phyloP scores from a whole-genome alignment of 2,888 invertebrate species.

The Agriopis marginaria region DNA sequence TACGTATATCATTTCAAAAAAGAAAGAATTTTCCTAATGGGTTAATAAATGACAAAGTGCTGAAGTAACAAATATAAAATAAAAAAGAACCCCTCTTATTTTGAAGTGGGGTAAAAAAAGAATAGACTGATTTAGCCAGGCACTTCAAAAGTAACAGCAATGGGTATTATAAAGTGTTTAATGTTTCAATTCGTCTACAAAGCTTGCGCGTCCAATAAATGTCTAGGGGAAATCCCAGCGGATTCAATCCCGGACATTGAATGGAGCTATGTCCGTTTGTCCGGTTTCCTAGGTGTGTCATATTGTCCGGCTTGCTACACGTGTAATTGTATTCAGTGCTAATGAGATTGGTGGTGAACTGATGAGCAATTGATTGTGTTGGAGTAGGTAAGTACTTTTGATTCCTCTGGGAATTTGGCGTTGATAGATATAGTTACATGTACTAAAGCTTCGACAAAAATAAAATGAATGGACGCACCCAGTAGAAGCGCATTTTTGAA shows the following conservation, averaged over 20 bases:
- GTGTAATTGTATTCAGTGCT: background rate
- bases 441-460: too few species aligned
- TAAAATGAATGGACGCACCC: too few species aligned
- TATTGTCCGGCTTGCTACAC: background rate
- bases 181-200: constrained; percentile 18
- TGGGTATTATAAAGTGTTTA: too few species aligned
- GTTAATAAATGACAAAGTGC: too few species aligned
- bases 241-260: constrained; percentile 23
- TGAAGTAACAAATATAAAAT: too few species aligned
- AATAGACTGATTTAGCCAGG: too few species aligned
- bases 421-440: too few species aligned
- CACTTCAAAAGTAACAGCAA: background rate
- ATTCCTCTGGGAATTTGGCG: background rate
- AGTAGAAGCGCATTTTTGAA: too few species aligned
- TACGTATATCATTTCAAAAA: too few species aligned
- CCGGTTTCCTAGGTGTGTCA: background rate
- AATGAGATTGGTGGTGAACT: background rate
- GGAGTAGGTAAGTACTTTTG: background rate
- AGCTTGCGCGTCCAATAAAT: constrained; percentile 37
- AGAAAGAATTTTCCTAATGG: too few species aligned
- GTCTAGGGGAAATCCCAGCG: constrained; percentile 35
- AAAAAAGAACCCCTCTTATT: too few species aligned
- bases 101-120: too few species aligned
- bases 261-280: constrained; percentile 11
- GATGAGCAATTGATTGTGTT: background rate